Base-by-base conservation (phyloP, 2,797 vertebrate species). In the Pangasius larnaudii region DNA sequence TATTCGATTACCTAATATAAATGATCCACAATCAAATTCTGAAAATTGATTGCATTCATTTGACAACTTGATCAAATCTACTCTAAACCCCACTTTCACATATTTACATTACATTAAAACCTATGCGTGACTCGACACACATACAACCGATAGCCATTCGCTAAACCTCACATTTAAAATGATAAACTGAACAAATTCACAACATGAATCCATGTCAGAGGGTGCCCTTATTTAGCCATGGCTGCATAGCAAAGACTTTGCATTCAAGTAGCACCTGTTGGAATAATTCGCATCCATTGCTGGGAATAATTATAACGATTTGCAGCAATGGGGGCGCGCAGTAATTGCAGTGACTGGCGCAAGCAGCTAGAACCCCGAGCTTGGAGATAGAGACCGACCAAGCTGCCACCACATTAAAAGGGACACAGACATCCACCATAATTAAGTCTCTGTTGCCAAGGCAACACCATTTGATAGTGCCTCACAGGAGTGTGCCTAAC, bases 241-340 rank as follows among this genome's bases (percentile, higher is more conserved):
- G 93, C 91, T 88, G 84, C 81, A 65, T 83, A 27, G 77, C 49
- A 91, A 89, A 93, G 94, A 93, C 94, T 95, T 93, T 94, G 93
- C 93, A 94, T 95, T 95, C 95, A 95, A 94, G 94, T 91, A 93
- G 94, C 95, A 96, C 96, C 96, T 96, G 96, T 96, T 96, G 95
- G 94, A 94, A 94, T 92, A 93, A 92, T 94, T 93, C 91, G 91
- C 92, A 93, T 95, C 94, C 94, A 94, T 93, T 92, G 92, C 85
- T 92, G 91, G 91, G 95, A 94, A 95, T 96, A 96, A 96, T 96
- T 96, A 96, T 95, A 95, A 95, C 95, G 94, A 96, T 96, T 96
- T 95, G 93, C 93, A 91, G 93, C 90, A 74, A 88, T 51, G 86
- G 83, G 85, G 87, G 89, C 67, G 51, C 33, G 22, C 92, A 91